Conservation (phyloP, 1,140 invertebrate genomes). For the Drosophila pseudoananassae region DNA sequence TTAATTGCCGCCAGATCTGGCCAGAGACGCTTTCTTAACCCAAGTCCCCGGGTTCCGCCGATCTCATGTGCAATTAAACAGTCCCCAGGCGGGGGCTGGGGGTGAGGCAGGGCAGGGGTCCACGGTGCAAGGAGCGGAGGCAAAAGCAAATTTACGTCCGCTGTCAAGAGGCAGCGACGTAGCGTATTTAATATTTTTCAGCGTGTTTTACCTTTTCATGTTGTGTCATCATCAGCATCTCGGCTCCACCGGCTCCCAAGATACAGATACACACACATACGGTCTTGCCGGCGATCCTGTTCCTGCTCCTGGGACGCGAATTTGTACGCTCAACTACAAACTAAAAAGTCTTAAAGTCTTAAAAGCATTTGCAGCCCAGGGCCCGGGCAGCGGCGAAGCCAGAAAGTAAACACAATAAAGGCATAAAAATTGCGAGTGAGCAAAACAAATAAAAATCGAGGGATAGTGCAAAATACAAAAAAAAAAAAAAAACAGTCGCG, state of each 20-base stretch:
- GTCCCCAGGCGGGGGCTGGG: slow-evolving; percentile 18
- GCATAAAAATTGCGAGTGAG: slow-evolving; percentile 81
- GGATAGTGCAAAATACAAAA: slow-evolving; percentile 27
- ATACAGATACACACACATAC: slow-evolving; percentile 44
- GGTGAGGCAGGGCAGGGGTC: neutral
- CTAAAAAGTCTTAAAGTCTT: slow-evolving; percentile 82
- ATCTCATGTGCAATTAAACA: slow-evolving; percentile 81
- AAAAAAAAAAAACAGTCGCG: slow-evolving; percentile 8
- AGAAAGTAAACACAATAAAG: slow-evolving; percentile 82
- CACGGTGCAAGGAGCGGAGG: slow-evolving; percentile 18
- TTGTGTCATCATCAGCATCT: slow-evolving; percentile 83
- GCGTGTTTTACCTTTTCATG: slow-evolving; percentile 83
- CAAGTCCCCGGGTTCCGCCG: slow-evolving; percentile 11
- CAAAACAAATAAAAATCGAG: slow-evolving; percentile 76
- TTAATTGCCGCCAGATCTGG: slow-evolving; percentile 75
- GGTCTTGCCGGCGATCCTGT: slow-evolving; percentile 53
- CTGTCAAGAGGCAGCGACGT: slow-evolving; percentile 82
- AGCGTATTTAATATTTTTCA: slow-evolving; percentile 84
- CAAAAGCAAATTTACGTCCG: slow-evolving; percentile 83
- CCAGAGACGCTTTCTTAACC: slow-evolving; percentile 31
- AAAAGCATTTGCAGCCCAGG: slow-evolving; percentile 80
- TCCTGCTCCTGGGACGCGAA: slow-evolving; percentile 61
- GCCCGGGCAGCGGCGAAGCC: slow-evolving; percentile 38
- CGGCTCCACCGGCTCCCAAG: slow-evolving; percentile 18
- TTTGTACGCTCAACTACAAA: slow-evolving; percentile 82